These are phyloP conservation scores for Crossaster papposus DNA, from an alignment of 53 echinoderm and acorn worm species.

Conservation along the genomic window DNA sequence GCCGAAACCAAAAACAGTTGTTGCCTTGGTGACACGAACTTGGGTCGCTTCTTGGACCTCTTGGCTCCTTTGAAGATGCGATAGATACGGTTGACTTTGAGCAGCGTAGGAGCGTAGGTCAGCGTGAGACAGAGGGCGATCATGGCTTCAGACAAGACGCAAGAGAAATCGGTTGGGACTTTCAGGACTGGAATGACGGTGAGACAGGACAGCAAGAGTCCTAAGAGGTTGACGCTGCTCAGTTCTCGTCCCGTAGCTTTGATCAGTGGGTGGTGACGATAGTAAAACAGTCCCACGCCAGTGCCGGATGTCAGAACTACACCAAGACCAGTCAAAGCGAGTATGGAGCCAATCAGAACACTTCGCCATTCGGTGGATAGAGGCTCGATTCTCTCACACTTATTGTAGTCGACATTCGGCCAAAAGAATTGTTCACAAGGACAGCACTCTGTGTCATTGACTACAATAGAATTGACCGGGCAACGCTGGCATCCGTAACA, in stretches of 20 bases:
- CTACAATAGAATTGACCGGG: constrained; percentile 2
- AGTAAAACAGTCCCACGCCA: constrained; percentile 17
- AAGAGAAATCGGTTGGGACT: constrained; percentile 41
- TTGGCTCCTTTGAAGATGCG: constrained; percentile 65
- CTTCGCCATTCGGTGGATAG: constrained; percentile 25
- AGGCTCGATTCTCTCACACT: constrained; percentile 40
- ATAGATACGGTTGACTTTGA: constrained; percentile 68
- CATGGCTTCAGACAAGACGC: constrained; percentile 36
- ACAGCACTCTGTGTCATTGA: constrained; percentile 39
- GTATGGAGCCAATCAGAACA: constrained; percentile 24
- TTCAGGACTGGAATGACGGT: constrained; percentile 42
- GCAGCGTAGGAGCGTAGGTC: constrained; percentile 64
- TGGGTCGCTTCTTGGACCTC: constrained; percentile 55
- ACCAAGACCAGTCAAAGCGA: constrained; percentile 17
- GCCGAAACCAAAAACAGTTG: constrained; percentile 40
- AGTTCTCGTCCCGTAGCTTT: constrained; percentile 72
- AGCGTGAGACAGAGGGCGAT: constrained; percentile 63
- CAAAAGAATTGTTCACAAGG: constrained; percentile 22
- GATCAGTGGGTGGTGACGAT: constrained; percentile 61
- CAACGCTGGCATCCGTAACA: constrained; percentile 64
- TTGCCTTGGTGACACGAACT: constrained; percentile 52
- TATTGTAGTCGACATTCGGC: constrained; percentile 31
- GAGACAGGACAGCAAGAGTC: constrained; percentile 53
- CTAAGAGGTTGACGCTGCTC: constrained; percentile 50
- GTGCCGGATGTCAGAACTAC: constrained; percentile 5